phyloP scores from a whole-genome alignment of 2,888 invertebrate species.

The Frankliniella intonsa region DNA sequence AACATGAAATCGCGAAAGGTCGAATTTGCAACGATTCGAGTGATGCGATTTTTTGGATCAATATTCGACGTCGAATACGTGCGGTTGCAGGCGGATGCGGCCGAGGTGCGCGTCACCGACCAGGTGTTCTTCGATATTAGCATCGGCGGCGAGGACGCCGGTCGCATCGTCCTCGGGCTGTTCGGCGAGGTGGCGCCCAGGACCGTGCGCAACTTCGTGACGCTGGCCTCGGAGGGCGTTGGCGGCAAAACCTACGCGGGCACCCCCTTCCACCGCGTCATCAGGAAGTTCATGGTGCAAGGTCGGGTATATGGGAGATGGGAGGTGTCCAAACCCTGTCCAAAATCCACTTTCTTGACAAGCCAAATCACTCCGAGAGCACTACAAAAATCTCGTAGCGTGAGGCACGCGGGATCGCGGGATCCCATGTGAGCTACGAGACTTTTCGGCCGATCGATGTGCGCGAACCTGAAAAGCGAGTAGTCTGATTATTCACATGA shows the following conservation, averaged over 20 bases:
- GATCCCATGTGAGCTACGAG: too few species aligned
- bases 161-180: constrained; percentile 76
- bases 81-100: constrained; percentile 48
- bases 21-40: background rate
- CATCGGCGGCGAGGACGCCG: constrained; percentile 65
- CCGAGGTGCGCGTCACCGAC: constrained; percentile 62
- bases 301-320: constrained; percentile 87
- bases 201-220: constrained; percentile 78
- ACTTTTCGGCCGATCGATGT: too few species aligned
- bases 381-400: too few species aligned
- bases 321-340: constrained; percentile 57
- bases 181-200: constrained; percentile 92
- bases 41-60: background rate
- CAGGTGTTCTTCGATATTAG: constrained; percentile 85
- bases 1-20: too few species aligned
- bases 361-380: too few species aligned
- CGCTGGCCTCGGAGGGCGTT: constrained; percentile 66
- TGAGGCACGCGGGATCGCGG: too few species aligned
- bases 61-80: too few species aligned
- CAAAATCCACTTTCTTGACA: background rate
- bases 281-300: constrained; percentile 89
- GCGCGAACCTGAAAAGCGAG: too few species aligned
- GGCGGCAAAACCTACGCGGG: constrained; percentile 80
- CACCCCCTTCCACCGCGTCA: constrained; percentile 83
- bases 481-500: too few species aligned